Conservation (phyloP, 2,888 invertebrate genomes). For the Spodoptera exigua region DNA sequence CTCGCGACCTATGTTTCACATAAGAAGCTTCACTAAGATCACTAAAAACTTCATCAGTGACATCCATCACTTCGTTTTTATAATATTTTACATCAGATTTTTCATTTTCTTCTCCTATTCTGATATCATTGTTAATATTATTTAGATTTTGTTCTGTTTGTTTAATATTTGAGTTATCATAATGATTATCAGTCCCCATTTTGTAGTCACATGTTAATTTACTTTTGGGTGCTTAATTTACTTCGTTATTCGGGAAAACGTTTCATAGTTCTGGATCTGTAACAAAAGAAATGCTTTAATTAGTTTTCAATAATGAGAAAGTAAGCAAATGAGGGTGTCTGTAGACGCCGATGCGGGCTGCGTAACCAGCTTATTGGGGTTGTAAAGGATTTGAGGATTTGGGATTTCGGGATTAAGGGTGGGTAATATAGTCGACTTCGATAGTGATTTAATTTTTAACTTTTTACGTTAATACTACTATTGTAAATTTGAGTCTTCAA, state of each 20-base stretch:
- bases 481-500: no score
- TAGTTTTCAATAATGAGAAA: no score
- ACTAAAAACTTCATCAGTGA: conserved; percentile 31
- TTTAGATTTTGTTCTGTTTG: conserved; percentile 14
- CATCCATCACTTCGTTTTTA: conserved; percentile 33
- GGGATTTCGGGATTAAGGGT: no score
- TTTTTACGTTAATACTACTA: no score
- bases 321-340: no score
- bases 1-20: conserved; percentile 55
- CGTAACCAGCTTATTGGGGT: no score
- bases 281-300: conserved; percentile 44
- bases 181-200: conserved; percentile 34
- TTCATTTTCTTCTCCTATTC: conserved; percentile 16
- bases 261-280: conserved; percentile 45
- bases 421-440: no score
- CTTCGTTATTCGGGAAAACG: conserved; percentile 1
- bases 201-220: conserved; percentile 32
- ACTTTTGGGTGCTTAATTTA: conserved; percentile 5
- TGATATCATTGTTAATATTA: conserved; percentile 12
- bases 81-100: conserved; percentile 22
- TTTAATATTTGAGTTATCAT: no score
- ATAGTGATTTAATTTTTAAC: no score
- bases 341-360: no score
- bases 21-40: conserved; percentile 28
- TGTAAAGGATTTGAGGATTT: no score